phyloP scores from a whole-genome alignment of 1,140 invertebrate species.

The Drosophila sp. region DNA sequence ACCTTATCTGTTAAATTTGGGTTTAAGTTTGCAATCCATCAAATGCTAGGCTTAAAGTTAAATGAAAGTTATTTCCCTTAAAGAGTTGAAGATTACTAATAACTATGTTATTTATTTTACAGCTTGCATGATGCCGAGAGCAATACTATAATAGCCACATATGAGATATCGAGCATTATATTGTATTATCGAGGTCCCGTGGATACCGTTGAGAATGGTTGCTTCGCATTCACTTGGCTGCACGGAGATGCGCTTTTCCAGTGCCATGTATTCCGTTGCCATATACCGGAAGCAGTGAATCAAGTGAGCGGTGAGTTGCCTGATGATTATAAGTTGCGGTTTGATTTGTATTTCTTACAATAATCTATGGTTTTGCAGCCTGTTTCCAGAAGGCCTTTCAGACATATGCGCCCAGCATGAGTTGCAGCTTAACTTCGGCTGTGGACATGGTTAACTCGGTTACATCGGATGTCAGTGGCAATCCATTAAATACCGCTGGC shows the following conservation, averaged over 20 bases:
- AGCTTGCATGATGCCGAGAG: slow-evolving; percentile 94
- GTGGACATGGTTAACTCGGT: slow-evolving; percentile 81
- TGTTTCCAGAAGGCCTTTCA: slow-evolving; percentile 97
- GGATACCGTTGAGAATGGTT: slow-evolving; percentile 93
- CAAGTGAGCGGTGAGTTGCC: slow-evolving; percentile 88
- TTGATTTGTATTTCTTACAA: slow-evolving; percentile 11
- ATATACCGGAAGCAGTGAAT: slow-evolving; percentile 97
- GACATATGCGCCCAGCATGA: slow-evolving; percentile 91
- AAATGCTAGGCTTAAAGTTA: too few relatives aligned
- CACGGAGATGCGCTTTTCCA: slow-evolving; percentile 97
- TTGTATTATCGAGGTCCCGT: slow-evolving; percentile 97
- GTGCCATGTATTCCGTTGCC: slow-evolving; percentile 98
- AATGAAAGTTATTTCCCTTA: too few relatives aligned
- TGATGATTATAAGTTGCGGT: not conserved
- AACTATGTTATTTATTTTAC: slow-evolving; percentile 23
- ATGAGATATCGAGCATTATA: slow-evolving; percentile 96
- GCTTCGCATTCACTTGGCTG: slow-evolving; percentile 99
- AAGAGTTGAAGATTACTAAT: too few relatives aligned
- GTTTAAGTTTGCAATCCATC: too few relatives aligned
- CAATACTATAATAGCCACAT: slow-evolving; percentile 94
- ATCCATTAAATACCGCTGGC: slow-evolving; percentile 78
- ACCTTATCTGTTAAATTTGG: too few relatives aligned
- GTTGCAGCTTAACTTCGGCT: slow-evolving; percentile 86
- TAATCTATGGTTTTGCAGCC: slow-evolving; percentile 86
- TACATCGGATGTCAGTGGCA: slow-evolving; percentile 85